Evolutionary conservation across 2,888 invertebrate species (phyloP), one percentile per base, ranked within the genome.

Genomic region (Mongoloraphidia duomilia): DNA sequence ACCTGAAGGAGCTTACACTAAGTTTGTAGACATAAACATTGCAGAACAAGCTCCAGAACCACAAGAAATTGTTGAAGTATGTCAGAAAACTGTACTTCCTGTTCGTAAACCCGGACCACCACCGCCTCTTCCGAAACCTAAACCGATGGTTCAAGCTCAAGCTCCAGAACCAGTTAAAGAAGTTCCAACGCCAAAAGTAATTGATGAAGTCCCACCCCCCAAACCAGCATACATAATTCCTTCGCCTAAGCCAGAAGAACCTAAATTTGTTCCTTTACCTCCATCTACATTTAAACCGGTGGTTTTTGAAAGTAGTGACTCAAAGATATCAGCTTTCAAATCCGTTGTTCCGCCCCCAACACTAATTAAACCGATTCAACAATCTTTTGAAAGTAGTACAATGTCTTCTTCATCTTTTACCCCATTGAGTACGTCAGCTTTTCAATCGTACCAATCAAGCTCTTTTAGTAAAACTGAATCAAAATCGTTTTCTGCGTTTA

Each of bases 1-100:
- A 26, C 26, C 26, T 6, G 26, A 26, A 26, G 26, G 26, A 26
- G 60, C 66, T 49, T 71, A 68, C 52, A 65, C 65, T 42, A 68
- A 69, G 59, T 72, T 68, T 55, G 66, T 68, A 53, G 61, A 64
- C 41, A 49, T 57, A 8, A 53, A 59, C 1, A 58, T 55, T 40
- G 52, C 58, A 52, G 63, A 65, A 62, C 46, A 66, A 62, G 53
- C 53, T 63, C 26, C 10, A 17, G 37, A 42, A 42, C 17, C 36
- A 10, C 33, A 47, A 14, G 45, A 45, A 33, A 10, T 42, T 6
- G 34, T 10, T 17, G 42, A 42, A 43, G 26, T 43, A 14, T 43
- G 42, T 17, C n/a, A 17, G 13, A 33, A 42, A 37, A 36, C 26
- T 12, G 34, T 41, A 35, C 12, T 48, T 17, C 14, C 17, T 14